Conservation (phyloP, 2,888 invertebrate genomes). For the Sesia bembeciformis region DNA sequence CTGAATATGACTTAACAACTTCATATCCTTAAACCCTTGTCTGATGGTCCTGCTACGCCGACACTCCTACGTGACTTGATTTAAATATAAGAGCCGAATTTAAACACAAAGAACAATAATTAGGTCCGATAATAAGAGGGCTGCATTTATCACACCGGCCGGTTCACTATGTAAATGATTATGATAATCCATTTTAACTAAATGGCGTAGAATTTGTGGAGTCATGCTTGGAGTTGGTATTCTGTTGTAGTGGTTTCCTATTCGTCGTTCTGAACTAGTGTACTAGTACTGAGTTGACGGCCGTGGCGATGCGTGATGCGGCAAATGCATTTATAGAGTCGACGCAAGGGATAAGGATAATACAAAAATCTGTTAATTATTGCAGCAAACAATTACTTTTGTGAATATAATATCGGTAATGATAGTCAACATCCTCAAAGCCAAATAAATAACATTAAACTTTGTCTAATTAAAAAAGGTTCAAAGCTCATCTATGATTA, state of each 20-base stretch:
- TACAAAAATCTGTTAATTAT: neutral
- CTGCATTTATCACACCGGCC: slow-evolving; percentile 46
- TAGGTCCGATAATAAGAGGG: slow-evolving; percentile 59
- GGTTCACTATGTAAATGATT: slow-evolving; percentile 61
- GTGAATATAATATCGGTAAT: too few species aligned
- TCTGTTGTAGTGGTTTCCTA: slow-evolving; percentile 31
- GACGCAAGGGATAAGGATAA: neutral
- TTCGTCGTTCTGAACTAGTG: slow-evolving; percentile 25
- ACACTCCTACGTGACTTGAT: slow-evolving; percentile 41
- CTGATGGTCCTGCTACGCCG: slow-evolving; percentile 26
- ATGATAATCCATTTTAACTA: slow-evolving; percentile 64
- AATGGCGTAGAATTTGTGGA: slow-evolving; percentile 61
- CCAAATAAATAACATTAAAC: too few species aligned
- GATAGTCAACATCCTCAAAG: too few species aligned
- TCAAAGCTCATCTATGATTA: too few species aligned
- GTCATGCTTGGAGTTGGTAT: slow-evolving; percentile 52
- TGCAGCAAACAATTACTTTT: too few species aligned
- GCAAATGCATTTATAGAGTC: slow-evolving; percentile 22
- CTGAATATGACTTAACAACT: neutral
- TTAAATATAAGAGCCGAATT: slow-evolving; percentile 54
- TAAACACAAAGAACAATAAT: slow-evolving; percentile 69
- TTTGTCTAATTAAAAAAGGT: too few species aligned
- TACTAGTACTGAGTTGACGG: slow-evolving; percentile 24
- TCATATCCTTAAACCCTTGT: slow-evolving; percentile 14
- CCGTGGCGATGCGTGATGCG: slow-evolving; percentile 37